Evolutionary conservation across 2,888 invertebrate genomes (phyloP).

Genomic region (Octonoba sinensis): DNA sequence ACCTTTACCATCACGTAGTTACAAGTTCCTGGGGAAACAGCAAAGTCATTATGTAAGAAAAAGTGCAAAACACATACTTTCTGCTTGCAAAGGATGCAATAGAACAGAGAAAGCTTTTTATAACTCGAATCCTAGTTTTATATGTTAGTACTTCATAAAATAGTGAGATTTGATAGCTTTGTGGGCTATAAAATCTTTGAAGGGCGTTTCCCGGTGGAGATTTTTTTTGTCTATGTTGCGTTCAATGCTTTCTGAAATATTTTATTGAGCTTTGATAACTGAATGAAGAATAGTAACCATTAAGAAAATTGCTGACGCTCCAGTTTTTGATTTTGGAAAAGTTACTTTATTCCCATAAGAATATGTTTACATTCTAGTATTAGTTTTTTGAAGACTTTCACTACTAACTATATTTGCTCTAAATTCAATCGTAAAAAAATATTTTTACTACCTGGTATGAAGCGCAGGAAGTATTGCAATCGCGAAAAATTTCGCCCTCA

Average conservation of each 20-base stretch:
- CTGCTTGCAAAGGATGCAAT: too few relatives aligned
- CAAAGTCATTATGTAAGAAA: background rate
- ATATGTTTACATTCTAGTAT: too few relatives aligned
- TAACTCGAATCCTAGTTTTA: conserved; percentile 30
- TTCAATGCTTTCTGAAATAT: conserved; percentile 12
- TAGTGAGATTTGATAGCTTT: conserved; percentile 39
- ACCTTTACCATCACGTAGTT: conserved; percentile 41
- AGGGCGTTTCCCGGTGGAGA: conserved; percentile 13
- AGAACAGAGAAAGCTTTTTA: conserved; percentile 35
- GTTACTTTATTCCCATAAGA: too few relatives aligned
- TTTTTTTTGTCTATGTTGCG: conserved; percentile 24
- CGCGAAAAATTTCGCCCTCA: too few relatives aligned
- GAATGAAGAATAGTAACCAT: conserved; percentile 18
- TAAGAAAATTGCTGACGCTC: conserved; percentile 32
- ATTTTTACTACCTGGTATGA: too few relatives aligned
- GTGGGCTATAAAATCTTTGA: conserved; percentile 29
- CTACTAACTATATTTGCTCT: too few relatives aligned
- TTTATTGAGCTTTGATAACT: conserved; percentile 9
- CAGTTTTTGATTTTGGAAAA: conserved; percentile 3
- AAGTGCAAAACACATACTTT: conserved; percentile 5
- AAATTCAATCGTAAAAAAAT: too few relatives aligned
- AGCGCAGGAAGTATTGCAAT: too few relatives aligned
- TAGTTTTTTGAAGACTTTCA: too few relatives aligned
- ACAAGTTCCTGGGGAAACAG: background rate
- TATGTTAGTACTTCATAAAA: conserved; percentile 54